Conservation (phyloP, 1,140 invertebrate species). For the Pseudomyrmex cubaensis region DNA sequence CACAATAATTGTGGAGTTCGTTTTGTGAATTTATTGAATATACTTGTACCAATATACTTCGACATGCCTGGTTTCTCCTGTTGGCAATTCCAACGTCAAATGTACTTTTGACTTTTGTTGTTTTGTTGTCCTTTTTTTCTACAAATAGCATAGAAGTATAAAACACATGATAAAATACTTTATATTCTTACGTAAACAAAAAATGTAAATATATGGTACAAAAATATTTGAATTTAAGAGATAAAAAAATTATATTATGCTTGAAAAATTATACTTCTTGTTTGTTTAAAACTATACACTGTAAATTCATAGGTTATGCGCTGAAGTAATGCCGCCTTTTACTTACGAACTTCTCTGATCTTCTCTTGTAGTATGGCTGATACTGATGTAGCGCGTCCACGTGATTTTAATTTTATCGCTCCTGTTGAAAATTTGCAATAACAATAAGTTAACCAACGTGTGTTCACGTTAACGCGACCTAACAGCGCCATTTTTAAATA, state of each 20-base stretch:
- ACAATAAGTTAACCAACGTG: constrained; percentile 63
- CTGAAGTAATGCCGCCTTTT: constrained; percentile 1
- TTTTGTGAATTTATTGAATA: constrained; percentile 86
- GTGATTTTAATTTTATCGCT: constrained; percentile 20
- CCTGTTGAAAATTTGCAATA: constrained; percentile 67
- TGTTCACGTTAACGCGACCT: constrained; percentile 62
- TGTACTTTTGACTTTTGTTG: constrained; percentile 86
- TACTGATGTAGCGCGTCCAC: neutral
- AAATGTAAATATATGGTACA: neutral
- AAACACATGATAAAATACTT: neutral
- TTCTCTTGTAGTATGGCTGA: fast-evolving
- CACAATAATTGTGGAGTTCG: constrained; percentile 88
- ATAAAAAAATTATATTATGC: neutral
- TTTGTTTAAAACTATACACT: neutral
- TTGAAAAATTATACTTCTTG: neutral
- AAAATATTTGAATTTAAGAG: neutral
- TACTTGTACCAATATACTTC: constrained; percentile 48
- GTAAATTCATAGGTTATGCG: neutral
- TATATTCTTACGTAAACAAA: neutral
- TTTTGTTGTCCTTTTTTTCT: constrained; percentile 66
- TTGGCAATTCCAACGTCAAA: neutral
- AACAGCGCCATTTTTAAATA: constrained; percentile 78
- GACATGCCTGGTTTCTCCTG: constrained; percentile 31
- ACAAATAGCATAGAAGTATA: neutral
- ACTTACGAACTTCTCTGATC: neutral